Percentiles rank a stretch among this genome's conserved stretches.
Conservation (phyloP, 2,113 vertebrate species). For the Tyrannus savana region DNA sequence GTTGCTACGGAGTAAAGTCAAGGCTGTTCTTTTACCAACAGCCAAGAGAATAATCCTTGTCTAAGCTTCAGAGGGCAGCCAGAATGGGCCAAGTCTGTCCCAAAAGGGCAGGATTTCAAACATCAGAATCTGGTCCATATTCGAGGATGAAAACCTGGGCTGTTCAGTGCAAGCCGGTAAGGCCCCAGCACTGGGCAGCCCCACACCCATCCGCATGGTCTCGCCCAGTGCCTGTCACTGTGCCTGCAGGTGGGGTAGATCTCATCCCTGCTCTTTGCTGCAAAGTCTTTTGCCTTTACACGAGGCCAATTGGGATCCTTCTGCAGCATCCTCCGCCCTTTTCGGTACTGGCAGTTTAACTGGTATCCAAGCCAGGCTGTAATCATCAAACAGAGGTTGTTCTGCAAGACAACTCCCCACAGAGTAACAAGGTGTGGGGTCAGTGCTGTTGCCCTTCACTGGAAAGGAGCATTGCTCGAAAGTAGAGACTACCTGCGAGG, state of each 20-base stretch:
- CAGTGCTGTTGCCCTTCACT: background rate
- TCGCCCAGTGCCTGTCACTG: background rate
- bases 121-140: background rate
- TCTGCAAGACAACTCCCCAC: slow-evolving; percentile 72
- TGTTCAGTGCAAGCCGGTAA: background rate
- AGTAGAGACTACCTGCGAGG: background rate
- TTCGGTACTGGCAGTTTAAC: slow-evolving; percentile 58
- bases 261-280: background rate
- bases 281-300: slow-evolving; percentile 17
- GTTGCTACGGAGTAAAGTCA: background rate
- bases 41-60: background rate
- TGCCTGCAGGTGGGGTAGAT: slow-evolving; percentile 40
- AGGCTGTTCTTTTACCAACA: background rate
- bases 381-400: slow-evolving; percentile 69
- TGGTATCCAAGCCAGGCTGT: slow-evolving; percentile 53
- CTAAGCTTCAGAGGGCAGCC: background rate
- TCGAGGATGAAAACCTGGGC: background rate
- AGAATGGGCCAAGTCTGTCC: background rate
- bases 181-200: background rate
- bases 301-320: slow-evolving; percentile 55
- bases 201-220: fast-evolving
- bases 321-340: slow-evolving; percentile 59
- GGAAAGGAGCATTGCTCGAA: background rate
- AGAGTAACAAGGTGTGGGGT: background rate
- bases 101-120: background rate